Base-by-base conservation (phyloP, 2,113 vertebrate genomes). In the Saccopteryx leptura region DNA sequence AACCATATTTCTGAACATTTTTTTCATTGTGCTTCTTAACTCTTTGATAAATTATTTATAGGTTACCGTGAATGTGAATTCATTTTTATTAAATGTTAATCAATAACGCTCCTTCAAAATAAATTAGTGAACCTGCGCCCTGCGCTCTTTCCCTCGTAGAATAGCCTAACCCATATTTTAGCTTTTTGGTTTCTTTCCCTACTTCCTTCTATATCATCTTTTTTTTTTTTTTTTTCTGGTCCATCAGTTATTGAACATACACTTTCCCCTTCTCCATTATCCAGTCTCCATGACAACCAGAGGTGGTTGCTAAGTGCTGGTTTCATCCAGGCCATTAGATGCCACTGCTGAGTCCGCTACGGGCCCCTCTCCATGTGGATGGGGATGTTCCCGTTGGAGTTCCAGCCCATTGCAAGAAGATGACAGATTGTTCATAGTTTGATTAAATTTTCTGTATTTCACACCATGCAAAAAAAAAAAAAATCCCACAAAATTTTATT, bases 261-360 rank as follows among this genome's bases (percentile, higher is more conserved):
- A 98, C 98, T 97, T 98, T 98, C 98, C 97, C 98, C 98, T 98
- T 98, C 98, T 98, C 98, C 98, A 98, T 98, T 98, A 98, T 98
- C 98, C 95, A 96, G 97, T 98, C 98, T 97, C 97, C 98, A 98
- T 99, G 98, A 98, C 98, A 99, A 98, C 98, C 98, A 98, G 98
- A 98, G 97, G 98, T 98, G 98, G 98, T 98, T 99, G 98, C 98
- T 99, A 98, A 98, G 98, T 98, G 98, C 98, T 98, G 98, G 98
- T 98, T 98, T 98, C 98, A 98, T 96, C 97, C 98, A 98, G 97
- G 98, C 98, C 92, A 97, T 98, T 98, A 97, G 98, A 98, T 98
- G 98, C 98, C 97, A 98, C 98, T 97, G 98, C 99, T 97, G 98
- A 99, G 97, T 98, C 97, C 96, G 97, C 96, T 94, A 97, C 97